Evolutionary conservation across 2,113 vertebrate species (phyloP).

Genomic region (Thalassoma bifasciatum): DNA sequence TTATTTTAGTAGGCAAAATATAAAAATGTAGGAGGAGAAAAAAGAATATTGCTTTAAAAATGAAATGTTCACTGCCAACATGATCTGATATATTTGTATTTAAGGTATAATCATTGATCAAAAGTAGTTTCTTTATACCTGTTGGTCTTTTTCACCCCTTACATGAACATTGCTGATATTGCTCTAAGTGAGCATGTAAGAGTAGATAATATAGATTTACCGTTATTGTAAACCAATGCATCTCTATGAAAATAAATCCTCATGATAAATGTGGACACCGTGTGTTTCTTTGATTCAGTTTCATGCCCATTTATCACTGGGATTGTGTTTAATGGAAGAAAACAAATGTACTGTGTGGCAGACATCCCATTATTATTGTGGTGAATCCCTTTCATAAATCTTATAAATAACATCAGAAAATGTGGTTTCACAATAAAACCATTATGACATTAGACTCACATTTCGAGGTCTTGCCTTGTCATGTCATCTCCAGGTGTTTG

Average conservation of each 20-base stretch:
- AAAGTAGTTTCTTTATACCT: constrained; percentile 70
- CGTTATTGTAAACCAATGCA: constrained; percentile 77
- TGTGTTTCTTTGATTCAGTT: constrained; percentile 6
- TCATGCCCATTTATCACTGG: too few relatives aligned
- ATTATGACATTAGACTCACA: background rate
- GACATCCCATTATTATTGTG: constrained; percentile 14
- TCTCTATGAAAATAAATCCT: constrained; percentile 80
- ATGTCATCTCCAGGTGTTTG: constrained; percentile 3
- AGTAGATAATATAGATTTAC: constrained; percentile 72
- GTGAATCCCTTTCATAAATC: constrained; percentile 1
- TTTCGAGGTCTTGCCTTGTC: background rate
- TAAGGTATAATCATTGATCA: constrained; percentile 69
- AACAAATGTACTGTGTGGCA: background rate
- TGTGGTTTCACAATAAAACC: constrained; percentile 3
- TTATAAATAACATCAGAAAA: background rate
- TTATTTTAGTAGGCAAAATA: constrained; percentile 73
- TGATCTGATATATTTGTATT: constrained; percentile 77
- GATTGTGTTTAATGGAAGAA: constrained; percentile 24
- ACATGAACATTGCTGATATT: constrained; percentile 60
- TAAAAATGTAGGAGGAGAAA: constrained; percentile 49
- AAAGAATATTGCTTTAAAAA: constrained; percentile 53
- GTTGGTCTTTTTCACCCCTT: constrained; percentile 64
- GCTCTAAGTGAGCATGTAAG: constrained; percentile 68
- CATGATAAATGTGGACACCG: constrained; percentile 60
- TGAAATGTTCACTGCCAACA: constrained; percentile 75